Evolutionary conservation across 2,888 invertebrate genomes (phyloP).

Genomic region (Dasypolia templi): DNA sequence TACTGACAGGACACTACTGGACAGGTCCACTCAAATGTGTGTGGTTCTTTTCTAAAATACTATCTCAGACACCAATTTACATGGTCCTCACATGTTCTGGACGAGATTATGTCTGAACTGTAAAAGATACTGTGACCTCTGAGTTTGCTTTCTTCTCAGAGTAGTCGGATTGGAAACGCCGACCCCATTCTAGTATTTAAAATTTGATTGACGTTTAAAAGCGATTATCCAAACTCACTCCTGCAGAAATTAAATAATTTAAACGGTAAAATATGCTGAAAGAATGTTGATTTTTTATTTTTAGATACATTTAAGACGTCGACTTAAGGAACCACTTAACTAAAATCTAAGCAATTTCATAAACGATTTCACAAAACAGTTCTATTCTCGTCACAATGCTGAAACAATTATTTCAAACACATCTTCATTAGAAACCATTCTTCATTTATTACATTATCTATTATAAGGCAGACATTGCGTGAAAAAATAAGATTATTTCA

Average conservation of each 20-base stretch:
- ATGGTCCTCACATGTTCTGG: too few relatives aligned
- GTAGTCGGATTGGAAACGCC: neutral
- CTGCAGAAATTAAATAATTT: neutral
- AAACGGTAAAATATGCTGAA: neutral
- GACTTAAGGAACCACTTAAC: constrained; percentile 10
- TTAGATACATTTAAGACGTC: neutral
- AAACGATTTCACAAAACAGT: constrained; percentile 43
- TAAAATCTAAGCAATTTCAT: constrained; percentile 23
- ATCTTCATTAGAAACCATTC: constrained; percentile 50
- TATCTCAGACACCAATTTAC: too few relatives aligned
- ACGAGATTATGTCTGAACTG: too few relatives aligned
- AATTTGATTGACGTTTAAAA: neutral
- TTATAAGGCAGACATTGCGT: constrained; percentile 48
- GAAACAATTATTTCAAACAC: constrained; percentile 46
- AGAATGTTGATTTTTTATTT: neutral
- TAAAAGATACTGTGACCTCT: too few relatives aligned
- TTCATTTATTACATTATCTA: constrained; percentile 34
- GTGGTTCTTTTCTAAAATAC: too few relatives aligned
- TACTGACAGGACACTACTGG: too few relatives aligned
- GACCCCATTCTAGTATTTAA: neutral
- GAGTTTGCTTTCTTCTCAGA: too few relatives aligned
- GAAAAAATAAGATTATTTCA: constrained; percentile 60
- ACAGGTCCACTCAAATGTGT: too few relatives aligned
- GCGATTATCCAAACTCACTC: neutral
- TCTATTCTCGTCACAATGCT: constrained; percentile 37